Conservation (phyloP, 2,113 vertebrate genomes). For the Ailurus styani region DNA sequence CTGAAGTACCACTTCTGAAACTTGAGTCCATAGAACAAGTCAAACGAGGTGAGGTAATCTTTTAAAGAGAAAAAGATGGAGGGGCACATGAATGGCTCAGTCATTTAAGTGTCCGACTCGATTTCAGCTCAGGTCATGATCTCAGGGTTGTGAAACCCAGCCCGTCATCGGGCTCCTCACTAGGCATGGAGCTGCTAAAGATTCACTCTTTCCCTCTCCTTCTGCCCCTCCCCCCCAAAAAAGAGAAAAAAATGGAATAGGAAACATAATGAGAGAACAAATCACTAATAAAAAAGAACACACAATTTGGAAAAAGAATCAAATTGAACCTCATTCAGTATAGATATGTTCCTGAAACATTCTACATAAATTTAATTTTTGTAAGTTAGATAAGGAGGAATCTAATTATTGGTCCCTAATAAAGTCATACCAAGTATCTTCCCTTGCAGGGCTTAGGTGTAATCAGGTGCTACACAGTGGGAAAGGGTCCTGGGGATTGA, state of each 20-base stretch:
- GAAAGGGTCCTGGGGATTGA: neutral
- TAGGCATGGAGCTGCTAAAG: neutral
- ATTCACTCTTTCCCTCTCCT: neutral
- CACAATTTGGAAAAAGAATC: neutral
- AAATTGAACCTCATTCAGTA: neutral
- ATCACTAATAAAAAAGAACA: neutral
- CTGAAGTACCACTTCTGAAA: neutral
- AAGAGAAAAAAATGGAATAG: neutral
- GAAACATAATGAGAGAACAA: neutral
- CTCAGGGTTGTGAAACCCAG: neutral
- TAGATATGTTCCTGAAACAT: neutral
- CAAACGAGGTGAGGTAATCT: neutral
- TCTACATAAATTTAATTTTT: neutral
- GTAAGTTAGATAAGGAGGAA: neutral
- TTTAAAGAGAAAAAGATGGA: neutral
- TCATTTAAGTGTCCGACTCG: neutral
- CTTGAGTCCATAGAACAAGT: neutral
- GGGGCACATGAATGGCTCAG: neutral
- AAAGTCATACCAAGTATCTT: neutral
- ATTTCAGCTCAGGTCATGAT: neutral
- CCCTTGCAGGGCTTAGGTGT: neutral
- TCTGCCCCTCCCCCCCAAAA: neutral
- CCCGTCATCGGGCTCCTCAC: neutral
- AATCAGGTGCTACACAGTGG: neutral
- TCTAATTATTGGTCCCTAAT: neutral